Evolutionary conservation across 2,888 invertebrate genomes (phyloP).

Genomic region (Andrena fulva): DNA sequence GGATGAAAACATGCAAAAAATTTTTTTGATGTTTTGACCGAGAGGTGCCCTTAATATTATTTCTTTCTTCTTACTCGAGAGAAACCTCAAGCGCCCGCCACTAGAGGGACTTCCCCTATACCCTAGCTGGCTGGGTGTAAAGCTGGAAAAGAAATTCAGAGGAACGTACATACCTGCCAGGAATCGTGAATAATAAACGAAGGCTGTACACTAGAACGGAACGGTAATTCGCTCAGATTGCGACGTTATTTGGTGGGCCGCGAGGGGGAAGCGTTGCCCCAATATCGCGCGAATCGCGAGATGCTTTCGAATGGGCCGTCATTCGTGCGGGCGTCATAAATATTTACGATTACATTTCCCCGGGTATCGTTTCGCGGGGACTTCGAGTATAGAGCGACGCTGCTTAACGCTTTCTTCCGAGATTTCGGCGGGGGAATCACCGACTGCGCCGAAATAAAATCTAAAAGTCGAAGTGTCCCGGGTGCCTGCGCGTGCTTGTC

Average conservation of each 20-base stretch:
- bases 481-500: background rate
- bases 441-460: constrained; percentile 21
- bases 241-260: background rate
- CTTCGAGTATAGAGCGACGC: background rate
- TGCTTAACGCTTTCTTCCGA: constrained; percentile 28
- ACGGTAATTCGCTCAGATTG: constrained; percentile 27
- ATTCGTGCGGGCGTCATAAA: constrained; percentile 20
- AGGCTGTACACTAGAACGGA: background rate
- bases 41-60: too few relatives aligned
- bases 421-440: background rate
- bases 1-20: too few relatives aligned
- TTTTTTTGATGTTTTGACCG: too few relatives aligned
- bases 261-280: background rate
- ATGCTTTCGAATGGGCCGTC: background rate
- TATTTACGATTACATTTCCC: constrained; percentile 48
- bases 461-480: constrained; percentile 30
- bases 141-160: too few relatives aligned
- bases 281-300: constrained; percentile 10
- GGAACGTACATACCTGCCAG: background rate
- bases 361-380: background rate
- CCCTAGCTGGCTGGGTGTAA: too few relatives aligned
- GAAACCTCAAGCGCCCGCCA: too few relatives aligned
- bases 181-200: background rate
- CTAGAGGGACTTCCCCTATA: too few relatives aligned
- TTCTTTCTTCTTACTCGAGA: too few relatives aligned